Evolutionary conservation across 2,797 vertebrate species (phyloP), one percentile per base, ranked within the genome.

Genomic region (Garrulus glandarius): DNA sequence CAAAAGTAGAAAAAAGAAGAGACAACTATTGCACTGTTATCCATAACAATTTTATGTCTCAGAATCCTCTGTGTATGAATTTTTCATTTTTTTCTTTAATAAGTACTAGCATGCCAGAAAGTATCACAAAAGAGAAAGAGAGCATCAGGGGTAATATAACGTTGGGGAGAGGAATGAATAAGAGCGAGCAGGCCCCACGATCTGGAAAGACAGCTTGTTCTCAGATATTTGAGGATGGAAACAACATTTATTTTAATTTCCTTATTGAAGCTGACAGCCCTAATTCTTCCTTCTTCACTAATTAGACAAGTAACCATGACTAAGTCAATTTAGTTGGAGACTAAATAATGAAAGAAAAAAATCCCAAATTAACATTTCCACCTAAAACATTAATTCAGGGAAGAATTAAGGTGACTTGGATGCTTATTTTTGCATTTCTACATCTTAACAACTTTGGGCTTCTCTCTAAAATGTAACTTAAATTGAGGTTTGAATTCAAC

Each of bases 31-130:
- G 43, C 43, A 57, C 43, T 11, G 13, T 60, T 87, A 79, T 30
- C 80, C 44, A 14, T 56, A 76, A 84, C 6, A 47, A 34, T 65
- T 93, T 94, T 69, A 84, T 69, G 26, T 59, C 59, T 88, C 59
- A 29, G 49, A 89, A 55, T 84, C 79, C 52, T 92, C 72, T 44
- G 46, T 27, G 32, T 60, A 59, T 72, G n/a, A 92, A 75, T 68
- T 89, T 86, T 77, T 93, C 41, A 14, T 84, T 76, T 83, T 64
- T 71, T 74, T 29, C 43, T 83, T 83, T 70, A 91, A 43, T 81
- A 86, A 82, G 63, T 56, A n/a, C 23, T 47, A 63, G 74, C 39
- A 68, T 17, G 36, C 46, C 76, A 72, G 82, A 27, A 56, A 79
- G n/a, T 11, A 43, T 21, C 1, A 2, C 52, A 60, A 89, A 93